phyloP scores from a whole-genome alignment of 2,113 vertebrate species.

The Sisor rabdophorus region DNA sequence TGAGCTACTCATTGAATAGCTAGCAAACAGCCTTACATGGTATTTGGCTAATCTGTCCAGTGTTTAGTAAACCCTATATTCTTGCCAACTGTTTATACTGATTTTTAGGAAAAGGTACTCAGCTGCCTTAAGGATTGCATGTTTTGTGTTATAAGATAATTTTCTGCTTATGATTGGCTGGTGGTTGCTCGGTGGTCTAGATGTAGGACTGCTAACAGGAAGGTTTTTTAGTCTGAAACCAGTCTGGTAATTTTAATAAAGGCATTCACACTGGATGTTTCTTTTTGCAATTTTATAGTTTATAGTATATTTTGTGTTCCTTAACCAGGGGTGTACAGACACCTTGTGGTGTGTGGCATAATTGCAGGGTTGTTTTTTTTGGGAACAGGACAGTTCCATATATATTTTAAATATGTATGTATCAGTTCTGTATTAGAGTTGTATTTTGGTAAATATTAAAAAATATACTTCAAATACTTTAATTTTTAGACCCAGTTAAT shows the following conservation, averaged over 20 bases:
- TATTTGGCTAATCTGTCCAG: neutral
- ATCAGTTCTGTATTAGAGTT: neutral
- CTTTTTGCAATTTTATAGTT: too few species aligned
- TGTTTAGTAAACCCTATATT: neutral
- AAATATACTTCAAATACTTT: neutral
- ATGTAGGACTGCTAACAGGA: too few species aligned
- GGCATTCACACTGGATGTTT: too few species aligned
- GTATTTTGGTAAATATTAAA: neutral
- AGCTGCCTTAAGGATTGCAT: neutral
- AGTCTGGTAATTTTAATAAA: neutral
- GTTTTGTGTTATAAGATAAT: neutral
- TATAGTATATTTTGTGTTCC: neutral
- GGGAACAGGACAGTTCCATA: neutral
- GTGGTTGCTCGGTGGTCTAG: too few species aligned
- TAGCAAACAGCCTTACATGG: neutral
- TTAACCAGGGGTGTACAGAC: neutral
- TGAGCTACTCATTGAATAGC: neutral
- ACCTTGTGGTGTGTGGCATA: neutral
- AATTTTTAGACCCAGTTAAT: neutral
- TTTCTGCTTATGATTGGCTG: neutral
- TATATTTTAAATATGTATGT: neutral
- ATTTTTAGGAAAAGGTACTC: too few species aligned
- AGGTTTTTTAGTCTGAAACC: too few species aligned
- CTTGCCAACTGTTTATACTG: neutral
- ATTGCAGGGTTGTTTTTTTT: neutral